Conservation (phyloP, 2,888 invertebrate genomes). For the Barypeithes pellucidus region DNA sequence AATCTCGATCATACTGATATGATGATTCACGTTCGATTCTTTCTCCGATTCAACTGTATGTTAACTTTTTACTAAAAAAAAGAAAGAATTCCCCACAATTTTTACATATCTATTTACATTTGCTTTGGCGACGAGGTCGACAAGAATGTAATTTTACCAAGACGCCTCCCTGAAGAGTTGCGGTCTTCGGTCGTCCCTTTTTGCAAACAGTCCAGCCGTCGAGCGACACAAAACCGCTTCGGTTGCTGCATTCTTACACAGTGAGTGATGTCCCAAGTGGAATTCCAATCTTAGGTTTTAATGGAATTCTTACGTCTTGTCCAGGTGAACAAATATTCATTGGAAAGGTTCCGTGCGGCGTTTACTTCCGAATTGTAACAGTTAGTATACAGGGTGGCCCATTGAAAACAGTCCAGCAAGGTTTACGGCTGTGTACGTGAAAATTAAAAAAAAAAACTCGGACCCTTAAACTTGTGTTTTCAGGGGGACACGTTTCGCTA, state of each 20-base stretch:
- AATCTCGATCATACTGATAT: too few species aligned
- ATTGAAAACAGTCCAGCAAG: too few species aligned
- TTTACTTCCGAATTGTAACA: too few species aligned
- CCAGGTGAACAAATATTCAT: conserved; percentile 22
- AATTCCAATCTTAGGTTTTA: conserved; percentile 54
- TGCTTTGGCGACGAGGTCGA: conserved; percentile 44
- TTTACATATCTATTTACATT: conserved; percentile 15
- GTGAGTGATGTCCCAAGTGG: conserved; percentile 59
- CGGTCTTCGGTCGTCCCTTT: conserved; percentile 68
- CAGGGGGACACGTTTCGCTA: too few species aligned
- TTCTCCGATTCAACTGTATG: too few species aligned
- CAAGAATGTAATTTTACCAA: conserved; percentile 70
- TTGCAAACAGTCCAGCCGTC: conserved; percentile 67
- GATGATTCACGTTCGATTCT: too few species aligned
- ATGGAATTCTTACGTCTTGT: conserved; percentile 40
- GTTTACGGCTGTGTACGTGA: too few species aligned
- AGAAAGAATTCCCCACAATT: neutral
- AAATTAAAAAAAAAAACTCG: too few species aligned
- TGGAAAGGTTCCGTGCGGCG: too few species aligned
- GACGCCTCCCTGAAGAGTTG: conserved; percentile 69
- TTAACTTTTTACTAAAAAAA: too few species aligned
- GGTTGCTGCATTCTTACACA: conserved; percentile 63
- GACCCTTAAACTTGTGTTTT: too few species aligned
- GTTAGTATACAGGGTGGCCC: too few species aligned
- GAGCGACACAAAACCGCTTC: conserved; percentile 50